A percentile compares a stretch with the other conserved stretches of the same genome.
These are phyloP conservation scores for Stenurella melanura DNA, from an alignment of 2,888 invertebrate genomes.

Conservation along the genomic window DNA sequence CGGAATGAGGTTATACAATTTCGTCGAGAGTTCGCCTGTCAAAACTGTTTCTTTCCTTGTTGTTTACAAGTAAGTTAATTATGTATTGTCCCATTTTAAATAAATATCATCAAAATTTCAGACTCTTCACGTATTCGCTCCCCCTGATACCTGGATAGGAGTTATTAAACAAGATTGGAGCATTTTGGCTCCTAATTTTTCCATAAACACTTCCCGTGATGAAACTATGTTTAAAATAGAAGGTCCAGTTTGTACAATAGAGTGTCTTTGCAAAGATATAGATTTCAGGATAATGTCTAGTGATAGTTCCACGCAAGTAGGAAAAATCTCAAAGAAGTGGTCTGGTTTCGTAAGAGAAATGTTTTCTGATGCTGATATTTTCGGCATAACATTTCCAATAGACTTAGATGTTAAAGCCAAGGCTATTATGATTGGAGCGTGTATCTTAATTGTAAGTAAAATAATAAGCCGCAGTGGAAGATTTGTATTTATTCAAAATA, in stretches of 20 bases:
- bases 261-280: slow-evolving; percentile 85
- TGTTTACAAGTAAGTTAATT: slow-evolving; percentile 79
- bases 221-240: slow-evolving; percentile 86
- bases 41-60: slow-evolving; percentile 90
- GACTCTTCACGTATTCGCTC: slow-evolving; percentile 85
- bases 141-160: slow-evolving; percentile 83
- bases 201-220: slow-evolving; percentile 83
- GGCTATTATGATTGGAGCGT: slow-evolving; percentile 86
- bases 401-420: slow-evolving; percentile 92
- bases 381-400: slow-evolving; percentile 93
- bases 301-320: slow-evolving; percentile 86
- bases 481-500: too few relatives aligned
- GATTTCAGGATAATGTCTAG: slow-evolving; percentile 87
- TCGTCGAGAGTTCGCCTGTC: slow-evolving; percentile 87
- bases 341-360: slow-evolving; percentile 87
- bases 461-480: too few relatives aligned
- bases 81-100: not conserved
- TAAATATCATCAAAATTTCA: slow-evolving; percentile 68
- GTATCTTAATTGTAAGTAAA: slow-evolving; percentile 85
- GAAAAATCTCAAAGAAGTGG: slow-evolving; percentile 94
- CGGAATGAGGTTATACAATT: slow-evolving; percentile 91
- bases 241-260: slow-evolving; percentile 87
- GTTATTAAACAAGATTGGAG: slow-evolving; percentile 86
- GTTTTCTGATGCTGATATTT: slow-evolving; percentile 91
- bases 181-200: slow-evolving; percentile 83